These are phyloP conservation scores for Salvelinus alpinus DNA, from an alignment of 2,113 vertebrate genomes.

Conservation along the genomic window DNA sequence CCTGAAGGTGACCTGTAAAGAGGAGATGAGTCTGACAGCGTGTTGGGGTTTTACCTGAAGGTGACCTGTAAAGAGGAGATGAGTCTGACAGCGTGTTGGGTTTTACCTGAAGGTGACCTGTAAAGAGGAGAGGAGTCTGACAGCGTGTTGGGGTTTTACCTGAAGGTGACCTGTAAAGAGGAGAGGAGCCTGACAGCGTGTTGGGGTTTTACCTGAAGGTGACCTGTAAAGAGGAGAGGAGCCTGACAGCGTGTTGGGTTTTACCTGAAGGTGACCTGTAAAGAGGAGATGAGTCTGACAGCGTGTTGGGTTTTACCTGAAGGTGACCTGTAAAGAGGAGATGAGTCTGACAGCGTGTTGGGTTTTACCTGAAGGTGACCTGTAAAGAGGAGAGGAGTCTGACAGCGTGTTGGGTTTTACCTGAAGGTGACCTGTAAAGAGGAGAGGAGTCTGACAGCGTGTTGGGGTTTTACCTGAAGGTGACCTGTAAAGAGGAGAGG, in stretches of 20 bases:
- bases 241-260: too few species aligned
- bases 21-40: conserved; percentile 86
- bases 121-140: conserved; percentile 87
- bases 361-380: too few species aligned
- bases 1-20: conserved; percentile 54
- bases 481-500: conserved; percentile 80
- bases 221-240: too few species aligned
- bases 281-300: conserved; percentile 83
- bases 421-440: conserved; percentile 64
- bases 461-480: conserved; percentile 65
- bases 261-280: too few species aligned
- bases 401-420: too few species aligned
- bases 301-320: conserved; percentile 73
- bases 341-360: conserved; percentile 71
- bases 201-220: too few species aligned
- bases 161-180: too few species aligned
- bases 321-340: conserved; percentile 85
- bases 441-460: conserved; percentile 85
- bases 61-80: conserved; percentile 77
- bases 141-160: conserved; percentile 74
- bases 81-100: conserved; percentile 84
- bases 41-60: conserved; percentile 70
- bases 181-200: conserved; percentile 83
- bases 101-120: too few species aligned
- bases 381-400: too few species aligned